Percentiles rank a stretch among this genome's conserved stretches.
phyloP scores from a whole-genome alignment of 2,888 invertebrate species.

The Onchidella celtica region DNA sequence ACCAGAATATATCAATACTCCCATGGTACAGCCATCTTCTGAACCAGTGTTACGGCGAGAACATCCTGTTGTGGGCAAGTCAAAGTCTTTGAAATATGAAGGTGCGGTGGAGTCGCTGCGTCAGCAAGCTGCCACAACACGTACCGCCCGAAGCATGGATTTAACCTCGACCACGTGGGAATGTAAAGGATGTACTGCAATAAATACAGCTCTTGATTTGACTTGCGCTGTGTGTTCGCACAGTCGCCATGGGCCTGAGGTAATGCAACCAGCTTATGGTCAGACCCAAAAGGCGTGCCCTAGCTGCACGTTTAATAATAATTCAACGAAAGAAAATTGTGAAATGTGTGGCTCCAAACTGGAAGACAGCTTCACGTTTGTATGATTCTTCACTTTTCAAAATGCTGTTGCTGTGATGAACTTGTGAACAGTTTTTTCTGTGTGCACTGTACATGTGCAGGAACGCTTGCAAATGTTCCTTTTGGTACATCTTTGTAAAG shows the following conservation, averaged over 20 bases:
- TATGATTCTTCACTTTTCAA: not conserved
- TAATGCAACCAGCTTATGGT: constrained; percentile 28
- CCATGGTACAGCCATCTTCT: not conserved
- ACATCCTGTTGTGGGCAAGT: constrained; percentile 9
- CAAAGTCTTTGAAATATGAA: constrained; percentile 29
- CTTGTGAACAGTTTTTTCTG: not conserved
- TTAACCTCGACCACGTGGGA: constrained; percentile 31
- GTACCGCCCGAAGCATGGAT: constrained; percentile 50
- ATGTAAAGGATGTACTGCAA: constrained; percentile 41
- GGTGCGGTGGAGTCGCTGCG: not conserved
- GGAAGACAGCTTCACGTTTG: constrained; percentile 6
- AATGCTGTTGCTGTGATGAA: not conserved
- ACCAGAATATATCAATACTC: not conserved
- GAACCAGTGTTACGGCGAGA: not conserved
- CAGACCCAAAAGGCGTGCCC: constrained; percentile 43
- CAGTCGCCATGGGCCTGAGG: constrained; percentile 40
- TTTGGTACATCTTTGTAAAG: not conserved
- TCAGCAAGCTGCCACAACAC: not conserved
- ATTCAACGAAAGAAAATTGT: not conserved
- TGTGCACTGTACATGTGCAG: too few relatives aligned
- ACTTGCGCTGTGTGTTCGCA: constrained; percentile 47
- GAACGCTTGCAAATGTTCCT: not conserved
- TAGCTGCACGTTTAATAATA: constrained; percentile 42
- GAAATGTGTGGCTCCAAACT: constrained; percentile 28
- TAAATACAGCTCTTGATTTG: constrained; percentile 37